Evolutionary conservation across 2,797 vertebrate species (phyloP), one percentile per base, ranked within the genome.

Genomic region (Gymnoscopelus microlampas): DNA sequence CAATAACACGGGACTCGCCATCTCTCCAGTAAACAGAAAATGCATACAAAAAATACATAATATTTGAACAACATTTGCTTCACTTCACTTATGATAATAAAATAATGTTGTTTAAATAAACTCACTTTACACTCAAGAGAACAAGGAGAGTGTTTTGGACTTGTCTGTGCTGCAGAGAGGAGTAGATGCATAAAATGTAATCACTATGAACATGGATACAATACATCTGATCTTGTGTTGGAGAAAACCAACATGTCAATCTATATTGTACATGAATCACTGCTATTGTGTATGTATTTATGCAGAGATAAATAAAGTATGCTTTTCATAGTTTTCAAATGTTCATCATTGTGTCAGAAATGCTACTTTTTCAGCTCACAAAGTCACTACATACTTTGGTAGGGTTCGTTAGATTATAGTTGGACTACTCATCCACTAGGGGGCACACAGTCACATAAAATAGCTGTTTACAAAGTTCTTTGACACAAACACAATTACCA

Each of bases 221-320:
- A 6, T 23, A 23, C 51, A 63, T 66, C 15, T 55, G 53, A 12
- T 3, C 39, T 23, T 24, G 50, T 60, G 29, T 50, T 44, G 10
- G 5, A 50, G n/a, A 53, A 58, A 66, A 56, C n/a, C 24, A 63
- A 60, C 6, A 51, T 3, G 2, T 50, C 29, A 5, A 32, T 15
- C 15, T 58, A 10, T 5, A 23, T 54, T 71, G 19, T 10, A 58
- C 8, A 7, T 56, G 49, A 58, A 49, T 57, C 39, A 2, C 10
- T 53, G 8, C 56, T n/a, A 48, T 11, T 64, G 48, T 81, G 65
- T 56, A 74, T 81, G 67, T 83, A 84, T 88, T 85, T 76, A 83
- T 76, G 60, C 70, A 44, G 32, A 75, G 79, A 74, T 77, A 23
- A 60, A 29, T 24, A 74, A 86, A 68, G 8, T 1, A 24, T 55